A percentile compares a stretch with the other conserved stretches of the same genome.
Conservation (phyloP, 2,888 invertebrate species). For the Troilus luridus region DNA sequence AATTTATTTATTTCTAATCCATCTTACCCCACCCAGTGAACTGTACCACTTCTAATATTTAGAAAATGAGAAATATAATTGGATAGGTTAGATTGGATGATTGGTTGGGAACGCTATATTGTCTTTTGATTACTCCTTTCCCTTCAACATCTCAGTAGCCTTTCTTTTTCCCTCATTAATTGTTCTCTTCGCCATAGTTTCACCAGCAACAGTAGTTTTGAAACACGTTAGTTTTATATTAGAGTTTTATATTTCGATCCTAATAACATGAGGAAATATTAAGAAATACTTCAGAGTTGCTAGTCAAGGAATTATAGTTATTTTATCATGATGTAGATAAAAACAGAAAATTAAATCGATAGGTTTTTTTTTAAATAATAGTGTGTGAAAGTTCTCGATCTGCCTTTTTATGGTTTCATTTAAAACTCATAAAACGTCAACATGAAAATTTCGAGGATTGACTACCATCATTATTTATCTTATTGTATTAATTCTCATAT, state of each 20-base stretch:
- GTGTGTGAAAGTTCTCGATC: too few species aligned
- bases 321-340: too few species aligned
- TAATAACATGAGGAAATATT: not conserved
- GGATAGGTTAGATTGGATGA: not conserved
- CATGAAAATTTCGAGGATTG: too few species aligned
- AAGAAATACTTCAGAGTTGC: not conserved
- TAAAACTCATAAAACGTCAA: too few species aligned
- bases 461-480: too few species aligned
- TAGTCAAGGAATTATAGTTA: too few species aligned
- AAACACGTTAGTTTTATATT: not conserved
- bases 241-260: not conserved
- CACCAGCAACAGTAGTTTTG: not conserved
- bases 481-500: too few species aligned
- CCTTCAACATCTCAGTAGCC: constrained; percentile 7
- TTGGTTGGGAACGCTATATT: not conserved
- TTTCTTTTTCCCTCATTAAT: constrained; percentile 24
- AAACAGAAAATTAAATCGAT: too few species aligned
- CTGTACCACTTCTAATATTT: not conserved
- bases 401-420: too few species aligned
- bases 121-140: not conserved
- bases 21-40: not conserved
- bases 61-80: not conserved
- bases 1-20: not conserved
- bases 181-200: not conserved
- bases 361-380: too few species aligned